Evolutionary conservation across 2,888 invertebrate species (phyloP).

Genomic region (Dicranocentrus wangi): DNA sequence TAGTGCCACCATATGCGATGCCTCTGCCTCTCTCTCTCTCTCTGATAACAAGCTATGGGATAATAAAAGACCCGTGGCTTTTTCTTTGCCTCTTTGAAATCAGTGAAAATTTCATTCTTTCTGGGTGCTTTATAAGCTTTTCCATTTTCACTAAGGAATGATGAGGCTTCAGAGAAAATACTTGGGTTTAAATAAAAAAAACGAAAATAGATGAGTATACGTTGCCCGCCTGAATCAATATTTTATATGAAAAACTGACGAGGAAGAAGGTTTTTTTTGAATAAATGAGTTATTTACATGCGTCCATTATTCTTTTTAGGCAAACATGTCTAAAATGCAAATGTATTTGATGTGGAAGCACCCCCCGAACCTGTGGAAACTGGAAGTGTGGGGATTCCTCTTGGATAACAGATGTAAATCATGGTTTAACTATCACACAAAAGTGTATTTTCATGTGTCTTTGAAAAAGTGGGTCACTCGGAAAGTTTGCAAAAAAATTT

Average conservation of each 20-base stretch:
- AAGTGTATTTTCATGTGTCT: not conserved
- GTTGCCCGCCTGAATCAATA: constrained; percentile 5
- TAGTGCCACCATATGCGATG: not conserved
- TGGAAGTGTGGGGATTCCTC: not conserved
- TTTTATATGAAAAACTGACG: not conserved
- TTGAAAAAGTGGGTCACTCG: not conserved
- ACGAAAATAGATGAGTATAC: not conserved
- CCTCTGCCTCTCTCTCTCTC: too few relatives aligned
- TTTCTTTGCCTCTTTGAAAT: constrained; percentile 3
- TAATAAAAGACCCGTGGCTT: constrained; percentile 9
- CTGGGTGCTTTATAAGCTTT: not conserved
- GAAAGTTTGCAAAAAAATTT: too few relatives aligned
- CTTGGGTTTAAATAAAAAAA: constrained; percentile 4
- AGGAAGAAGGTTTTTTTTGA: not conserved
- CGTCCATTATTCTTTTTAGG: constrained; percentile 13
- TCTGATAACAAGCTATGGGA: constrained; percentile 11
- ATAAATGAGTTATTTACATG: constrained; percentile 25
- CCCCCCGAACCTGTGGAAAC: too few relatives aligned
- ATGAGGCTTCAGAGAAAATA: not conserved
- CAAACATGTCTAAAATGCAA: constrained; percentile 6
- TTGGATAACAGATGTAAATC: constrained; percentile 5
- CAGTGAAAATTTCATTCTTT: constrained; percentile 6
- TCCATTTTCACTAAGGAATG: not conserved
- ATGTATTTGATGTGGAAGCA: not conserved
- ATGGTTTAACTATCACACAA: not conserved